Conservation (phyloP, 2,113 vertebrate species). For the Periophthalmus modestus region DNA sequence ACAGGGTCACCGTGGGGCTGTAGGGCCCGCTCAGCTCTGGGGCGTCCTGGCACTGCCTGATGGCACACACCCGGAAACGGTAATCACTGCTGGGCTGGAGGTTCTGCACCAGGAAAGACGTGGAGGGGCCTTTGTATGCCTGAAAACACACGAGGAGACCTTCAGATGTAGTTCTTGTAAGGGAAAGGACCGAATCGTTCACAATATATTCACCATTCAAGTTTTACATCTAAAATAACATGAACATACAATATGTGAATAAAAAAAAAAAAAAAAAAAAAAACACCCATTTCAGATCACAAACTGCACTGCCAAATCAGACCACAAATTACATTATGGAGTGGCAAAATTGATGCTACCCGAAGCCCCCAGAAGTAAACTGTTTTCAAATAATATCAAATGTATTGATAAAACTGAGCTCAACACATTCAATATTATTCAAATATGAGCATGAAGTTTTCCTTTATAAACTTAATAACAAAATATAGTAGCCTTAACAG, state of each 20-base stretch:
- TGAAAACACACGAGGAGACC: constrained; percentile 41
- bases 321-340: too few relatives aligned
- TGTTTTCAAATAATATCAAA: too few relatives aligned
- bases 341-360: too few relatives aligned
- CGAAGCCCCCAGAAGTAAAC: too few relatives aligned
- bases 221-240: too few relatives aligned
- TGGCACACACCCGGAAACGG: constrained; percentile 89
- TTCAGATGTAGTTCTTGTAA: not conserved
- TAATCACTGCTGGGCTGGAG: constrained; percentile 91
- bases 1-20: constrained; percentile 87
- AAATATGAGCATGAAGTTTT: not conserved
- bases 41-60: constrained; percentile 90
- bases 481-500: not conserved
- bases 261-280: too few relatives aligned
- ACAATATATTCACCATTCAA: too few relatives aligned
- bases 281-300: too few relatives aligned
- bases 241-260: too few relatives aligned
- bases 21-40: constrained; percentile 88
- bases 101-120: constrained; percentile 83
- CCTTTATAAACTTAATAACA: not conserved
- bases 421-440: too few relatives aligned
- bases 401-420: too few relatives aligned
- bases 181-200: not conserved
- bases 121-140: constrained; percentile 88
- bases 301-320: too few relatives aligned